phyloP scores from a whole-genome alignment of 2,888 invertebrate species.

The Rapana venosa region DNA sequence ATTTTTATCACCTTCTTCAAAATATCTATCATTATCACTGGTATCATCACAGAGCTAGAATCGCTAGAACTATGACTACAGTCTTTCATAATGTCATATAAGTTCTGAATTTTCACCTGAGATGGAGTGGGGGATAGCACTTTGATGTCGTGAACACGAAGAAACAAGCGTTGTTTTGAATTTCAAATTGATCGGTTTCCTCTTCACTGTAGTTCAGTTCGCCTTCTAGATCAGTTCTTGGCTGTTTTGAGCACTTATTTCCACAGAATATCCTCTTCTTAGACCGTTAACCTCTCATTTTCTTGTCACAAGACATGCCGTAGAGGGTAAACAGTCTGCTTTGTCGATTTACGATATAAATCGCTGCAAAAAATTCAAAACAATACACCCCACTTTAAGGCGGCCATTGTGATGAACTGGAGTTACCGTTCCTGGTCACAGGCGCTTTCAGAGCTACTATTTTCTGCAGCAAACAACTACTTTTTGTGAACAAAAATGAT shows the following conservation, averaged over 20 bases:
- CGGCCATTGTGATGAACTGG: background rate
- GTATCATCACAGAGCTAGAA: background rate
- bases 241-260: background rate
- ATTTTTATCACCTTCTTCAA: background rate
- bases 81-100: background rate
- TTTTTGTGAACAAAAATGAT: too few species aligned
- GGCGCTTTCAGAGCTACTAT: too few species aligned
- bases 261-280: background rate
- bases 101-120: background rate
- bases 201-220: background rate
- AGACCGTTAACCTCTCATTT: background rate
- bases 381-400: background rate
- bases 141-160: background rate
- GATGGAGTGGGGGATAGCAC: background rate
- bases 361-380: too few species aligned
- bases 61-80: background rate
- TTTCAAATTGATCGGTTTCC: background rate
- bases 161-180: background rate
- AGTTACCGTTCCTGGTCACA: background rate
- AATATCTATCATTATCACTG: background rate
- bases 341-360: background rate
- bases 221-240: background rate
- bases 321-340: background rate
- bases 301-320: slow-evolving; percentile 1
- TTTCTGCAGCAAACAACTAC: too few species aligned